Evolutionary conservation across 2,113 vertebrate species (phyloP), one percentile per base, ranked within the genome.

Genomic region (Perognathus longimembris): DNA sequence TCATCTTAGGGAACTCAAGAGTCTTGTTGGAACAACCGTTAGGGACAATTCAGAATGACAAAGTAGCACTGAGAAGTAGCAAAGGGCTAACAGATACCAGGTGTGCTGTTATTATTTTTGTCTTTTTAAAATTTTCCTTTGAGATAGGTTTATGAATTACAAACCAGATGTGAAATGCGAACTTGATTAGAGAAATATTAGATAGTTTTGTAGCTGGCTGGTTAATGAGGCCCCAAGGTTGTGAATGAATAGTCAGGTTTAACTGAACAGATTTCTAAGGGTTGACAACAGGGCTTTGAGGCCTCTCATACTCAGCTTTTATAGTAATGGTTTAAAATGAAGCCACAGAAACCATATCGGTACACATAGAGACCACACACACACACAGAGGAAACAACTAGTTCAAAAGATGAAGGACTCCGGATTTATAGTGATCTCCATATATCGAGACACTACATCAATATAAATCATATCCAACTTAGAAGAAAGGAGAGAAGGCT

Each of bases 91-190:
- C 24, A 10, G 38, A 40, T 85, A 38, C 36, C 90, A 91, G 64
- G 57, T 88, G 38, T 30, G 18, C 32, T 26, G 57, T 74, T 69
- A 80, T 45, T 75, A 45, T 38, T 69, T 92, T 93, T 95, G 36
- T 93, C n/a, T 86, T 93, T 73, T 90, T 61, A 5, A 92, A 85
- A 85, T 40, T 87, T 69, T 95, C 92, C 74, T 90, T 57, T 90
- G 85, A 89, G 77, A 70, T 91, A 38, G 57, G 5, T 81, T 93
- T 95, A 67, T 75, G 82, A 54, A 32, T 91, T 45, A 66, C 54
- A 88, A 83, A 71, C 78, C 71, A 45, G 57, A 59, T 67, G 82
- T 91, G 85, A 94, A 90, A 91, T 82, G n/a, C 75, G 78, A 90
- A 28, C 3, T 38, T 14, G 21, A 82, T 67, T 82, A 71, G 81